Evolutionary conservation across 1,140 invertebrate species (phyloP).

Genomic region (Argopecten irradians): DNA sequence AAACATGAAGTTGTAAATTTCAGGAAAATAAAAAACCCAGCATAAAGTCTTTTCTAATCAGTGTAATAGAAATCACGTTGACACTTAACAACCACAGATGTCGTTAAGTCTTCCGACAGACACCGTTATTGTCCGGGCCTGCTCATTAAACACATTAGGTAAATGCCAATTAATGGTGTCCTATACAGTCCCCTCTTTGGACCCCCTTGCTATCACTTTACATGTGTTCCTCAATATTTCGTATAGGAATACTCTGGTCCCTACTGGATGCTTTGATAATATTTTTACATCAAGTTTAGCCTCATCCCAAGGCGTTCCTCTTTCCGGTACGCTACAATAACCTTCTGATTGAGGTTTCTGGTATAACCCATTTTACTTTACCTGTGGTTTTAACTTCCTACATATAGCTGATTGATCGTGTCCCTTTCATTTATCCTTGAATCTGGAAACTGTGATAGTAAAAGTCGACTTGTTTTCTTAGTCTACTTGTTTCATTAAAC

Average conservation of each 20-base stretch:
- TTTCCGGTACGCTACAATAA: background rate
- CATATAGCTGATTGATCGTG: no score
- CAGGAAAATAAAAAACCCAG: background rate
- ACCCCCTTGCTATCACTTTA: background rate
- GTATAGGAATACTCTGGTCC: no score
- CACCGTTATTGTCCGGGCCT: background rate
- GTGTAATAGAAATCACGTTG: background rate
- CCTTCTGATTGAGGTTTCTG: no score
- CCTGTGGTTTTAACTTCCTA: no score
- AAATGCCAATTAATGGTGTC: background rate
- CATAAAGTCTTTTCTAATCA: constrained; percentile 12
- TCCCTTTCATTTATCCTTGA: no score
- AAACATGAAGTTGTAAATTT: constrained; percentile 11
- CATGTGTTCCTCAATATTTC: no score
- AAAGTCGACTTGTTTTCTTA: no score
- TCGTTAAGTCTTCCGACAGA: background rate
- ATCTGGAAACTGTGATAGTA: no score
- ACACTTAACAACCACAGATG: background rate
- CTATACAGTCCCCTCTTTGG: background rate
- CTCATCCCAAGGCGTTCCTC: background rate
- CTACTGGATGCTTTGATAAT: no score
- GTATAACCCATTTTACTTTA: no score
- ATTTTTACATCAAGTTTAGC: no score
- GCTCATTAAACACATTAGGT: background rate
- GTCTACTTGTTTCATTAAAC: no score